These are phyloP conservation scores for Phaedon cochleariae DNA, from an alignment of 2,888 invertebrate species.

Conservation along the genomic window DNA sequence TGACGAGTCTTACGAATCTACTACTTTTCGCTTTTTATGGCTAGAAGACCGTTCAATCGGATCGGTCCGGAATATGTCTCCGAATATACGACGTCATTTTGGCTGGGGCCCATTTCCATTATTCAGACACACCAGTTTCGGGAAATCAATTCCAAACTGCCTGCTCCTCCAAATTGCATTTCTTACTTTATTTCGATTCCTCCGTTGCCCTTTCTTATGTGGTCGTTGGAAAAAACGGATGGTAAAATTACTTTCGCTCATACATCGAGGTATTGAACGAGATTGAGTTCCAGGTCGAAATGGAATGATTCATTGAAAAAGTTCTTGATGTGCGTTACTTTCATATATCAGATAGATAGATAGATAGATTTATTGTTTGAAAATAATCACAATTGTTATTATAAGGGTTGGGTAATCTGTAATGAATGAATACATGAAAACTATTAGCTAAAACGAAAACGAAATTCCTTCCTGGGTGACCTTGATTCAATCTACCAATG, in stretches of 20 bases:
- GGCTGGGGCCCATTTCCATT: constrained; percentile 42
- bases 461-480: no score
- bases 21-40: constrained; percentile 20
- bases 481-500: no score
- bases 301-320: no score
- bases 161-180: constrained; percentile 59
- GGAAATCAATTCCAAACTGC: constrained; percentile 59
- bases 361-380: no score
- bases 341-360: no score
- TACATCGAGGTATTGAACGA: background rate
- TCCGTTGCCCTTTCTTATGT: background rate
- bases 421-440: no score
- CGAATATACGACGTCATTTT: constrained; percentile 55
- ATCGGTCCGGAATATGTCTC: constrained; percentile 47
- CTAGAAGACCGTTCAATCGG: constrained; percentile 44
- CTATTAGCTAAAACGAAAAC: no score
- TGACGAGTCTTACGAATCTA: background rate
- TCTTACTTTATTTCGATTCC: constrained; percentile 55
- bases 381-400: no score
- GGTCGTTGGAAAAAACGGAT: background rate
- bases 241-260: background rate
- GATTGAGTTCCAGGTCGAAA: background rate
- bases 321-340: no score
- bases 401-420: no score
- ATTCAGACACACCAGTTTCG: constrained; percentile 52